Conservation (phyloP, 2,113 vertebrate species). For the Halcyon senegalensis region DNA sequence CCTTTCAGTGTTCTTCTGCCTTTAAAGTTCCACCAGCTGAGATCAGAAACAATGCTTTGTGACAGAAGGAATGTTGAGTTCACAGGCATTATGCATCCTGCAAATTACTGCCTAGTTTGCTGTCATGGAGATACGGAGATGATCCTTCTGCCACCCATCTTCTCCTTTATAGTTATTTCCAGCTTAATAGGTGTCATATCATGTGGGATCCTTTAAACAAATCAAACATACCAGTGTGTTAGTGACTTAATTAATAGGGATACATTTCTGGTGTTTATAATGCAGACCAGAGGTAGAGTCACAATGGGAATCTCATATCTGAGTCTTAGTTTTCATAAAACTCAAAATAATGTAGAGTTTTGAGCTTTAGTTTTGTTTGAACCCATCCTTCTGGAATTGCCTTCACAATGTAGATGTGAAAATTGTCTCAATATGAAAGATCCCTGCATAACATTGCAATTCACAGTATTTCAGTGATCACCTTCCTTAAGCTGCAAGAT, state of each 20-base stretch:
- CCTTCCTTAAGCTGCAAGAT: background rate
- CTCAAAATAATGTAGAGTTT: background rate
- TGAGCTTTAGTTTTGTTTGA: background rate
- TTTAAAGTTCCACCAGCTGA: background rate
- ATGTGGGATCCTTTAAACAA: background rate
- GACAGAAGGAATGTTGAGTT: background rate
- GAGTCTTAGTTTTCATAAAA: background rate
- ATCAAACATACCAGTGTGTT: background rate
- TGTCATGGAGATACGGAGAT: background rate
- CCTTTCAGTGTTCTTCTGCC: background rate
- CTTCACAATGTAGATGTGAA: background rate
- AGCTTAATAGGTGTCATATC: background rate
- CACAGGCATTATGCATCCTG: background rate
- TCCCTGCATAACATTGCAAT: background rate
- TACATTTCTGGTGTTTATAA: background rate
- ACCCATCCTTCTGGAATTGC: background rate
- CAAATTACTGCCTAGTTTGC: background rate
- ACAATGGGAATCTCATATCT: background rate
- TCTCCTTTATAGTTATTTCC: background rate
- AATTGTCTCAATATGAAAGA: background rate
- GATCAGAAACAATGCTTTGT: background rate
- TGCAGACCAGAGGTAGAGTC: background rate
- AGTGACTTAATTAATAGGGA: background rate
- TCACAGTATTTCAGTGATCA: background rate
- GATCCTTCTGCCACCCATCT: background rate